Conservation (phyloP, 2,797 vertebrate species). For the Myiothlypis coronata region DNA sequence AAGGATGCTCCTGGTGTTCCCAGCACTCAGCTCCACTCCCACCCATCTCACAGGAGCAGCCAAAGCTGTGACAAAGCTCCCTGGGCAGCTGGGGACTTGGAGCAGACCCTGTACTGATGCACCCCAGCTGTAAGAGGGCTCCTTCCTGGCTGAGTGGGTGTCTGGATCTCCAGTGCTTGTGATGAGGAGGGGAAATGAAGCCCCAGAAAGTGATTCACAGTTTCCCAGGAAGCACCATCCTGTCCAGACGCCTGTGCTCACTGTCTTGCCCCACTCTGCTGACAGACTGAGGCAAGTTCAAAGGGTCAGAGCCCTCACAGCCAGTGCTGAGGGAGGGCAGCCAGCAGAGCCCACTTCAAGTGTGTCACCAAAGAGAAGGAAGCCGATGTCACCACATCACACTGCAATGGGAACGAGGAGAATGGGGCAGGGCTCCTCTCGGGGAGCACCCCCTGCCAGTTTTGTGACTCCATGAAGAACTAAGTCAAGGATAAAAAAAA, state of each 20-base stretch:
- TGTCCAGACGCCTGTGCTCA: not conserved
- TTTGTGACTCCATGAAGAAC: not conserved
- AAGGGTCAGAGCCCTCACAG: not conserved
- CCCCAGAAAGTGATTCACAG: not conserved
- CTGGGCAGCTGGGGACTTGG: not conserved
- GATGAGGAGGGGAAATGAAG: not conserved
- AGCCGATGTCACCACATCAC: not conserved
- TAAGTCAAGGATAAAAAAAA: not conserved
- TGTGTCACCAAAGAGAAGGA: not conserved
- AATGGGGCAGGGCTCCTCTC: not conserved
- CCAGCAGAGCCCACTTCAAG: rapidly evolving
- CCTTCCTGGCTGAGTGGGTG: not conserved
- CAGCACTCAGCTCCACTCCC: not conserved
- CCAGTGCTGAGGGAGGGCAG: not conserved
- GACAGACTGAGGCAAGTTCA: not conserved
- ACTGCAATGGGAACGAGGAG: rapidly evolving
- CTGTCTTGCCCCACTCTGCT: not conserved
- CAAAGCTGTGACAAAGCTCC: not conserved
- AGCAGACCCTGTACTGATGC: not conserved
- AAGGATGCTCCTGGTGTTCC: not conserved
- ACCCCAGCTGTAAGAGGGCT: not conserved
- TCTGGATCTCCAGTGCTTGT: not conserved
- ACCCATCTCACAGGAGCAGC: not conserved
- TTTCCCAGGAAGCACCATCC: not conserved
- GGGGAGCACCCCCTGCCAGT: not conserved